These are phyloP conservation scores for Lagorchestes hirsutus DNA, from an alignment of 2,797 vertebrate genomes.

Conservation along the genomic window DNA sequence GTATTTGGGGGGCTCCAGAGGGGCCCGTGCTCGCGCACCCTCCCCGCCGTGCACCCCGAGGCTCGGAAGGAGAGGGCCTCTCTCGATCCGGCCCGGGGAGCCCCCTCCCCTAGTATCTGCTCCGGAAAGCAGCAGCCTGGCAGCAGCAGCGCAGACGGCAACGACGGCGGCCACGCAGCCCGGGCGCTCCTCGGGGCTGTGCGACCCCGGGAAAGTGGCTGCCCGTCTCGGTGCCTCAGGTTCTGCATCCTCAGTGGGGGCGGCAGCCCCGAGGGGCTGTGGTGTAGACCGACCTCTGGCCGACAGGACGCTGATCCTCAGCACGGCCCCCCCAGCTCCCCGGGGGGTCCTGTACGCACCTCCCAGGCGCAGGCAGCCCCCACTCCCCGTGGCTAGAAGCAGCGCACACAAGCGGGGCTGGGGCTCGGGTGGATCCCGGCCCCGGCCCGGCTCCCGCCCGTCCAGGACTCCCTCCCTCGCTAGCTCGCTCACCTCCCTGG, in stretches of 20 bases:
- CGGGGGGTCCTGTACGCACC: background rate
- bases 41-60: slow-evolving; percentile 43
- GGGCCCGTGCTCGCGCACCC: background rate
- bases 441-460: background rate
- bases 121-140: background rate
- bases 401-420: slow-evolving; percentile 16
- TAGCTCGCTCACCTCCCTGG: slow-evolving; percentile 92
- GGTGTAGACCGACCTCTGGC: background rate
- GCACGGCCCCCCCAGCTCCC: slow-evolving; percentile 21
- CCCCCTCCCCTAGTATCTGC: background rate
- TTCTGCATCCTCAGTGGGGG: background rate
- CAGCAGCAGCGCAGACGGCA: background rate
- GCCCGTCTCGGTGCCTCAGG: background rate
- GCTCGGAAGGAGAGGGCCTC: slow-evolving; percentile 26
- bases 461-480: slow-evolving; percentile 48
- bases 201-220: background rate
- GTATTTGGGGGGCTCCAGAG: background rate
- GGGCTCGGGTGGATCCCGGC: slow-evolving; percentile 32
- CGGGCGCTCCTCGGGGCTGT: background rate
- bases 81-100: background rate
- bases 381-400: slow-evolving; percentile 38
- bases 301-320: background rate
- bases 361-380: background rate
- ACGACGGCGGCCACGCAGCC: background rate
- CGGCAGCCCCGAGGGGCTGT: background rate